A percentile compares a stretch with the other conserved stretches of the same genome.
Evolutionary conservation across 2,797 vertebrate species (phyloP).

Genomic region (Sebastes taczanowskii): DNA sequence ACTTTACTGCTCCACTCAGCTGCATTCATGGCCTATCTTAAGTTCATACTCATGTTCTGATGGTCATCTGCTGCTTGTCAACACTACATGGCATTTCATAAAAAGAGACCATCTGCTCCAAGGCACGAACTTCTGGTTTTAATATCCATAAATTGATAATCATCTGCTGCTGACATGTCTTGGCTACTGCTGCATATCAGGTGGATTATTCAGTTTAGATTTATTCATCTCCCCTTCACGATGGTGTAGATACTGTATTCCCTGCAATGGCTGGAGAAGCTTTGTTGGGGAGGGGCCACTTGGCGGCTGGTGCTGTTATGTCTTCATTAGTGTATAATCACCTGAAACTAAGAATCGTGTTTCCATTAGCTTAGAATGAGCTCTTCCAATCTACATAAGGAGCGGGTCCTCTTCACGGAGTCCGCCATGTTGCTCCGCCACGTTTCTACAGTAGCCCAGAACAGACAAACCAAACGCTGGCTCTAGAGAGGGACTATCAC

Average conservation of each 20-base stretch:
- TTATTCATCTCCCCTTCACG: constrained; percentile 1
- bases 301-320: not conserved
- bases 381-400: too few species aligned
- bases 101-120: constrained; percentile 10
- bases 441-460: too few species aligned
- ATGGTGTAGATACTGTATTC: not conserved
- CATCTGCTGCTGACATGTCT: constrained; percentile 29
- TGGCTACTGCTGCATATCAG: constrained; percentile 17
- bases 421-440: too few species aligned
- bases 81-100: constrained; percentile 9
- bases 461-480: too few species aligned
- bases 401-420: too few species aligned
- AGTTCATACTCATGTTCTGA: not conserved
- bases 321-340: too few species aligned
- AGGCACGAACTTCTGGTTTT: constrained; percentile 18
- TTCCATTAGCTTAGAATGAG: too few species aligned
- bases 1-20: not conserved
- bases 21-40: not conserved
- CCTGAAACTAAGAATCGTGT: too few species aligned
- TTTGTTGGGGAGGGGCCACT: not conserved
- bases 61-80: constrained; percentile 19
- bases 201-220: constrained; percentile 17
- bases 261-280: not conserved
- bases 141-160: constrained; percentile 48
- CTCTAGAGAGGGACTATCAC: too few species aligned